phyloP scores from a whole-genome alignment of 2,113 vertebrate species.

The Ardeotis arabs region DNA sequence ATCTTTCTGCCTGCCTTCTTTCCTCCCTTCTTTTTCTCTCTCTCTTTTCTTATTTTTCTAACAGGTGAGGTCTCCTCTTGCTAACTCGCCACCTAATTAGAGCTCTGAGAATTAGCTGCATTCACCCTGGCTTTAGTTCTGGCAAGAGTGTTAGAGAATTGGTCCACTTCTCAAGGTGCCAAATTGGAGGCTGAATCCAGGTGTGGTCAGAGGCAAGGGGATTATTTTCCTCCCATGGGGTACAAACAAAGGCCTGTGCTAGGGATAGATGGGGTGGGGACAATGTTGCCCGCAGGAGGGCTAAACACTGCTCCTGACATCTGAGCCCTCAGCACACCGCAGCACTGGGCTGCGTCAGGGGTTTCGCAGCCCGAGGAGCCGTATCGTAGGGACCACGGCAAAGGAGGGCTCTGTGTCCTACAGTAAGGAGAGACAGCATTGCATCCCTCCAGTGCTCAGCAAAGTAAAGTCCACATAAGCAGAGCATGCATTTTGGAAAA shows the following conservation, averaged over 20 bases:
- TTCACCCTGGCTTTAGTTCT: constrained; percentile 61
- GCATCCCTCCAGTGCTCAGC: neutral
- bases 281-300: constrained; percentile 57
- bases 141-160: constrained; percentile 51
- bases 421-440: neutral
- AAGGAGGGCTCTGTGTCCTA: neutral
- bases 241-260: constrained; percentile 60
- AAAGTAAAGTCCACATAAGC: neutral
- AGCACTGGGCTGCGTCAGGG: neutral
- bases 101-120: constrained; percentile 58
- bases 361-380: neutral
- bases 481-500: neutral
- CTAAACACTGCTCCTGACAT: constrained; percentile 53
- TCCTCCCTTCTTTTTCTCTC: neutral
- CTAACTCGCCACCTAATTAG: constrained; percentile 60
- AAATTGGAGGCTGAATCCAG: constrained; percentile 69
- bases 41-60: neutral
- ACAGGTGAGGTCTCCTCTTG: constrained; percentile 43
- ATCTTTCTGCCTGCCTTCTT: neutral
- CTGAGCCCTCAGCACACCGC: constrained; percentile 1
- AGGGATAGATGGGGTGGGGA: constrained; percentile 44
- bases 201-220: constrained; percentile 57
- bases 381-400: rapidly evolving
- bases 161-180: constrained; percentile 67
- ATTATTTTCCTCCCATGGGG: constrained; percentile 73